Evolutionary conservation across 2,113 vertebrate species (phyloP), one percentile per base, ranked within the genome.

Genomic region (Okapia johnstoni): DNA sequence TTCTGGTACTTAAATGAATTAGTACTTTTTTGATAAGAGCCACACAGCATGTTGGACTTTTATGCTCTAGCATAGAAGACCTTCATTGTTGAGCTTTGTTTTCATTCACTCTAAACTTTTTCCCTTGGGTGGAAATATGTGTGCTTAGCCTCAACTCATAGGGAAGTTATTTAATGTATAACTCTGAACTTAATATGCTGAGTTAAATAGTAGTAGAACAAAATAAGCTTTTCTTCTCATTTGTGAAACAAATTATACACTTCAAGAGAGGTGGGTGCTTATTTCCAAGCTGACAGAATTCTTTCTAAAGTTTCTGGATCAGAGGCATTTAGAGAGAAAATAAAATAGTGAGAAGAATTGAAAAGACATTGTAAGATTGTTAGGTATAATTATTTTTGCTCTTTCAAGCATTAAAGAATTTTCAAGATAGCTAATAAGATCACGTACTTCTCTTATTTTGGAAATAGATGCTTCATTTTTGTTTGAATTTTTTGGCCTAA

Each of bases 101-200:
- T 98, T 98, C 83, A 33, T 97, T 98, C 83, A 83, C 52, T 97
- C 93, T 93, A 80, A 97, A 96, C 76, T 88, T 97, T 88, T 90
- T 16, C 92, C 88, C 97, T 80, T 84, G 94, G 60, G 85, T 94
- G 66, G 94, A 97, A 97, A 90, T 96, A 73, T 92, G 43, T 94
- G 83, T 93, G 77, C 93, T 95, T 93, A 91, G 90, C 85, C 83
- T 96, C 81, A 50, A 73, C 57, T 96, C 77, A 80, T 23, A 79
- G 92, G 85, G 54, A 96, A 96, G 96, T 97, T 97, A 94, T 96
- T 96, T 96, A 98, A 98, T 89, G 76, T 94, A 89, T 92, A 88
- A 96, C 77, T 97, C 91, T n/a, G 30, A 96, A 94, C 87, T 94
- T 96, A 93, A 93, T 96, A 92, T 97, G 92, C 77, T 77, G 21